A percentile compares a stretch with the other conserved stretches of the same genome.
phyloP scores from a whole-genome alignment of 2,888 invertebrate species.

The Oscheius myriophilus region DNA sequence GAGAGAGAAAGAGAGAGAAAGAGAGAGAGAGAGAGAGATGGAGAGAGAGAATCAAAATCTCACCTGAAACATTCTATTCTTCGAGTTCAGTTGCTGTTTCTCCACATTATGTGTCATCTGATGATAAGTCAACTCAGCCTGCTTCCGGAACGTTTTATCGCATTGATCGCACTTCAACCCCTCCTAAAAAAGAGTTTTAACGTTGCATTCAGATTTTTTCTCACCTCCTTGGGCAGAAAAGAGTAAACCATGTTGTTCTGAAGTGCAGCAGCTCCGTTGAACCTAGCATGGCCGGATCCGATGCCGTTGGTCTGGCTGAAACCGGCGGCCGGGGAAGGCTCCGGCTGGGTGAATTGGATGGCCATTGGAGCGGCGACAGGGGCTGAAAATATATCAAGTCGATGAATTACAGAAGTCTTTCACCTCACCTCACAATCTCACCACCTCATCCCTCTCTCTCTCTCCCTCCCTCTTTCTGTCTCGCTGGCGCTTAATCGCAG shows the following conservation, averaged over 20 bases:
- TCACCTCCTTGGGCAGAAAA: slow-evolving; percentile 28
- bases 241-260: slow-evolving; percentile 4
- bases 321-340: not conserved
- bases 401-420: no score
- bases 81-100: slow-evolving; percentile 72
- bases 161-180: slow-evolving; percentile 77
- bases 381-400: slow-evolving; percentile 2
- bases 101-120: slow-evolving; percentile 67
- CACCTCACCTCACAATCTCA: not conserved
- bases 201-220: not conserved
- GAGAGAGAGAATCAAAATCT: not conserved
- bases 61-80: slow-evolving; percentile 49
- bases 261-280: slow-evolving; percentile 2
- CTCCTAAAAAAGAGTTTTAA: slow-evolving; percentile 32
- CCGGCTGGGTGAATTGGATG: slow-evolving; percentile 16
- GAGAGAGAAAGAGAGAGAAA: not conserved
- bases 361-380: slow-evolving; percentile 20
- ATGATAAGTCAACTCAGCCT: slow-evolving; percentile 71
- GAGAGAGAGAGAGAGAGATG: not conserved
- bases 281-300: not conserved
- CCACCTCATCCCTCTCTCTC: no score
- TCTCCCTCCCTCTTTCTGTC: no score
- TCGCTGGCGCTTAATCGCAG: no score
- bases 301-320: slow-evolving; percentile 4
- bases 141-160: slow-evolving; percentile 89